Evolutionary conservation across 2,888 invertebrate genomes (phyloP).

Genomic region (Melanostoma scalare): DNA sequence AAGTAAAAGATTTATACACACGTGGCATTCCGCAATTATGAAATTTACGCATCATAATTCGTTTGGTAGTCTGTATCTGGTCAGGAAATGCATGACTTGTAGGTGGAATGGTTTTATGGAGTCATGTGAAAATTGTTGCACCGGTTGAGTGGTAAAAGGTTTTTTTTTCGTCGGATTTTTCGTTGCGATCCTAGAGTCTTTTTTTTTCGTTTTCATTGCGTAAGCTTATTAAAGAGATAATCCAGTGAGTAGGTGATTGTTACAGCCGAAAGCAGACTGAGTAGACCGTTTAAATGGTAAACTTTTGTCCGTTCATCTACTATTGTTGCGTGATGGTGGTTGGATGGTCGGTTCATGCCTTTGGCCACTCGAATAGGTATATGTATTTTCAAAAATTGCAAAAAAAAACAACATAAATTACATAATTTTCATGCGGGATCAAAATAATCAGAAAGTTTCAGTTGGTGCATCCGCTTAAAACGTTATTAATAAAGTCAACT

Average conservation of each 20-base stretch:
- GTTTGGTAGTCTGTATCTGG: conserved; percentile 43
- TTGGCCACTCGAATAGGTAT: not conserved
- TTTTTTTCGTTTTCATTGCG: conserved; percentile 24
- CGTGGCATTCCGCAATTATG: conserved; percentile 65
- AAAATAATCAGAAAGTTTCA: conserved; percentile 72
- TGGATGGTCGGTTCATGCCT: conserved; percentile 12
- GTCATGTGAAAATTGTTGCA: conserved; percentile 70
- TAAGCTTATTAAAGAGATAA: conserved; percentile 68
- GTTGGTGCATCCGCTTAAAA: conserved; percentile 57
- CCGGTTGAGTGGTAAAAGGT: conserved; percentile 53
- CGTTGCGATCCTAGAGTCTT: not conserved
- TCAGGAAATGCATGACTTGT: conserved; percentile 41
- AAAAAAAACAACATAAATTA: conserved; percentile 58
- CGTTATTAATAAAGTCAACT: conserved; percentile 65
- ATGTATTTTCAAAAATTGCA: conserved; percentile 26
- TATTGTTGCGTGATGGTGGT: not conserved
- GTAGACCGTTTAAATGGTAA: conserved; percentile 41
- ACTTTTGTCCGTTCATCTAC: conserved; percentile 2
- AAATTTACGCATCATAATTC: conserved; percentile 70
- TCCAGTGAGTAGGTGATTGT: conserved; percentile 64
- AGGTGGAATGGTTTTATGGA: conserved; percentile 28
- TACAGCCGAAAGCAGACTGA: conserved; percentile 47
- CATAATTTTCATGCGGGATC: conserved; percentile 70
- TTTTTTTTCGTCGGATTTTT: conserved; percentile 19
- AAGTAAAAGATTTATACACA: conserved; percentile 62